phyloP scores from a whole-genome alignment of 2,888 invertebrate species.

The Drosophila anomalipes region DNA sequence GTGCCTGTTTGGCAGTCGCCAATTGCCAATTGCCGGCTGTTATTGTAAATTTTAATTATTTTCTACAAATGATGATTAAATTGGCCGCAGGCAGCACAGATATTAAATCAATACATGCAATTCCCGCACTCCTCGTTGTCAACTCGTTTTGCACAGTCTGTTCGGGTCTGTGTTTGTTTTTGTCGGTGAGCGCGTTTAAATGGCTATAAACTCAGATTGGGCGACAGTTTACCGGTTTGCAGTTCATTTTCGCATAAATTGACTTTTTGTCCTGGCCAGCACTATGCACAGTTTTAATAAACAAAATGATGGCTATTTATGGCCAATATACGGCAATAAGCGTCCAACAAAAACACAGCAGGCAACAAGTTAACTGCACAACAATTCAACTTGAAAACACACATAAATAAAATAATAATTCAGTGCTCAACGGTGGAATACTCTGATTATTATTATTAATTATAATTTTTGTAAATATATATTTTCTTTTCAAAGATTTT shows the following conservation, averaged over 20 bases:
- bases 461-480: background rate
- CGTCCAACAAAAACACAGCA: conserved; percentile 19
- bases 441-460: background rate
- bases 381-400: conserved; percentile 8
- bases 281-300: conserved; percentile 42
- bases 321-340: conserved; percentile 23
- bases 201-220: conserved; percentile 64
- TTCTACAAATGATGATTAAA: conserved; percentile 82
- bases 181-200: conserved; percentile 59
- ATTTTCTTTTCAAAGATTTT: background rate
- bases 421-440: background rate
- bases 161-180: conserved; percentile 17
- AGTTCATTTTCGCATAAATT: conserved; percentile 78
- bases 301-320: conserved; percentile 52
- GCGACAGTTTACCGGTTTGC: conserved; percentile 79
- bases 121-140: background rate
- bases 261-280: conserved; percentile 61
- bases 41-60: conserved; percentile 81
- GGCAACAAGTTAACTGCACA: conserved; percentile 3
- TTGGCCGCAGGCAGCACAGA: conserved; percentile 74
- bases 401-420: conserved; percentile 5
- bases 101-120: conserved; percentile 76
- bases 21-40: conserved; percentile 28
- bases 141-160: background rate
- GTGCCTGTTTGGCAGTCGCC: conserved; percentile 1